Conservation (phyloP, 2,888 invertebrate genomes). For the Augochlorella aurata region DNA sequence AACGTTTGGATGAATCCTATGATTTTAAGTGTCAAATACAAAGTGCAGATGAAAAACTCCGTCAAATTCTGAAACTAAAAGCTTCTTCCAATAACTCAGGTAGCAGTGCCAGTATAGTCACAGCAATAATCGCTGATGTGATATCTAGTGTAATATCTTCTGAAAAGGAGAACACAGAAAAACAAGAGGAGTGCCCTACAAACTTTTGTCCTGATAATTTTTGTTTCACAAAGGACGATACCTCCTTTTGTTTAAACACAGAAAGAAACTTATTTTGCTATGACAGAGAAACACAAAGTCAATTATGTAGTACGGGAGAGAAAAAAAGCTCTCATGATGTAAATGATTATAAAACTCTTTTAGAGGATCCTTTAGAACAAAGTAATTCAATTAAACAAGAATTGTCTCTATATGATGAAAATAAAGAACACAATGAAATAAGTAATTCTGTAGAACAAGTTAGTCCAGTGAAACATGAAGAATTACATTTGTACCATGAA, state of each 20-base stretch:
- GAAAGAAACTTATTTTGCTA: constrained; percentile 42
- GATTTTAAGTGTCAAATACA: constrained; percentile 76
- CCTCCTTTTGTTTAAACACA: constrained; percentile 33
- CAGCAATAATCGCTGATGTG: constrained; percentile 52
- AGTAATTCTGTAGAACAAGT: constrained; percentile 15
- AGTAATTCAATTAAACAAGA: constrained; percentile 29
- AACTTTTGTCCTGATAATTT: constrained; percentile 41
- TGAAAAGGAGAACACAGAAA: constrained; percentile 37
- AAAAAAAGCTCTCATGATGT: constrained; percentile 19
- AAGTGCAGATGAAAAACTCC: constrained; percentile 73
- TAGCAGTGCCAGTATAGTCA: constrained; percentile 44
- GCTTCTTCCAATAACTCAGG: constrained; percentile 19
- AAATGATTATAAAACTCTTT: constrained; percentile 37
- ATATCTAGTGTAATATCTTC: constrained; percentile 54
- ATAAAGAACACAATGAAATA: constrained; percentile 1
- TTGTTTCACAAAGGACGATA: constrained; percentile 39
- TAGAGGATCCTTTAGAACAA: constrained; percentile 26
- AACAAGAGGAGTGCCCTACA: constrained; percentile 28
- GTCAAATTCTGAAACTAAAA: constrained; percentile 64
- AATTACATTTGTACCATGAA: constrained; percentile 11
- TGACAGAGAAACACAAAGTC: constrained; percentile 37
- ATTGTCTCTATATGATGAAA: constrained; percentile 10
- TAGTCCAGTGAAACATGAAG: constrained; percentile 19
- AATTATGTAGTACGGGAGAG: constrained; percentile 19
- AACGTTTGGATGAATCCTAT: constrained; percentile 73